Evolutionary conservation across 1,140 invertebrate genomes (phyloP), one percentile per base, ranked within the genome.

Genomic region (Holotrichia oblita): DNA sequence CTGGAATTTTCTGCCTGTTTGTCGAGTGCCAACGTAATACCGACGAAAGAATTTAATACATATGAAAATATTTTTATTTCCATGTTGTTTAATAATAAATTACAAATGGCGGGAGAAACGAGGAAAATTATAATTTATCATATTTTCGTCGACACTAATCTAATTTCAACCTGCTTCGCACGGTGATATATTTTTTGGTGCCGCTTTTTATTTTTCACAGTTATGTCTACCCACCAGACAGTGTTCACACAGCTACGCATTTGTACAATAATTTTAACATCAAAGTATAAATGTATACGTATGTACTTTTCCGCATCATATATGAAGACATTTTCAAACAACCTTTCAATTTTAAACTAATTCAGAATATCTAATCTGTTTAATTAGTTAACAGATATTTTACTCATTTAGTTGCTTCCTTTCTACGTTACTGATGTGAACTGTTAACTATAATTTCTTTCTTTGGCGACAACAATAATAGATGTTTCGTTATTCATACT

Each of bases 11-110:
- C 17, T 10, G 6, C 22, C 1, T 22, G 17, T 64, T 27, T 59
- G 17, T 12, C 61, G 17, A 7, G 10, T 20, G 17, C n/a, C 0
- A 12, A 0, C 17, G 61, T 27, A 64, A 17, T 20, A 64, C 24
- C 17, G 24, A 2, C 7, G 17, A 12, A 64, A 64, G n/a, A 64
- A 64, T 64, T 64, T 64, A 20, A 64, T 64, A 64, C 61, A 64
- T 64, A 17, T 17, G 17, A 64, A 64, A 64, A 64, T 64, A 64
- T 27, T 64, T 64, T 64, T 64, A 64, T 64, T 64, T 64, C 61
- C 61, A 20, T 1, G 61, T 64, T 64, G 12, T 64, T 64, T 64
- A 64, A 64, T 64, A 64, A 64, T 64, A 64, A 64, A 64, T 64
- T 64, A 64, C 10, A 64, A 0, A 2, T 7, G 61, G 61, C 17